These are phyloP conservation scores for Drosophila glabriapex DNA, from an alignment of 2,888 invertebrate genomes.

Conservation along the genomic window DNA sequence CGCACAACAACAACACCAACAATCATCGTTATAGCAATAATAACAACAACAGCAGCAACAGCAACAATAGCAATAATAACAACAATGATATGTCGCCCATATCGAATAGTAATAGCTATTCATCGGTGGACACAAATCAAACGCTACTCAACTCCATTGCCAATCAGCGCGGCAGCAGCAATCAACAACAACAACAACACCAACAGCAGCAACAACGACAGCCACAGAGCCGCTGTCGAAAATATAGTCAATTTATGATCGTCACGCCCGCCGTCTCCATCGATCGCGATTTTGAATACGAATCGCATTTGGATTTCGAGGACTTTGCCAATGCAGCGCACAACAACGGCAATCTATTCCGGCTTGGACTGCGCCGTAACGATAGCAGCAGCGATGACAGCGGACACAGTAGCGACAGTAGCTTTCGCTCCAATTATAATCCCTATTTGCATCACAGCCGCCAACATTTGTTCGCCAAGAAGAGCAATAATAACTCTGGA, in stretches of 20 bases:
- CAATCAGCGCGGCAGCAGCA: conserved; percentile 61
- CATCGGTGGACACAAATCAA: conserved; percentile 84
- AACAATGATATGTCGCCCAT: conserved; percentile 75
- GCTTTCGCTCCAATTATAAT: conserved; percentile 84
- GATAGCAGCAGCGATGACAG: conserved; percentile 76
- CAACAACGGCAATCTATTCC: conserved; percentile 83
- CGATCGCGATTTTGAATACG: conserved; percentile 83
- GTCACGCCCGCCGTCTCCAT: conserved; percentile 85
- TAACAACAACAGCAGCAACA: conserved; percentile 70
- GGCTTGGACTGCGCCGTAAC: conserved; percentile 77
- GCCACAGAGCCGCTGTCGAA: conserved; percentile 69
- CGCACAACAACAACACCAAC: conserved; percentile 67
- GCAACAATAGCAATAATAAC: conserved; percentile 62
- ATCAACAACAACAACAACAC: conserved; percentile 50
- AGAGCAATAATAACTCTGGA: conserved; percentile 25
- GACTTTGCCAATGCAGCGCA: conserved; percentile 75
- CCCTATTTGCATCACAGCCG: conserved; percentile 83
- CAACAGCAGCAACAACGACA: conserved; percentile 30
- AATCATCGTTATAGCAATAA: conserved; percentile 55
- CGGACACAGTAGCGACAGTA: conserved; percentile 82
- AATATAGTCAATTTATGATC: conserved; percentile 85
- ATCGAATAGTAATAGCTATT: conserved; percentile 83
- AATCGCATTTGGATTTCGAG: conserved; percentile 71
- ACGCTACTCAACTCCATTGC: conserved; percentile 82
- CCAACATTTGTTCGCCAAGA: conserved; percentile 82